Conservation (phyloP, 1,140 invertebrate species). For the Phymastichus coffea region DNA sequence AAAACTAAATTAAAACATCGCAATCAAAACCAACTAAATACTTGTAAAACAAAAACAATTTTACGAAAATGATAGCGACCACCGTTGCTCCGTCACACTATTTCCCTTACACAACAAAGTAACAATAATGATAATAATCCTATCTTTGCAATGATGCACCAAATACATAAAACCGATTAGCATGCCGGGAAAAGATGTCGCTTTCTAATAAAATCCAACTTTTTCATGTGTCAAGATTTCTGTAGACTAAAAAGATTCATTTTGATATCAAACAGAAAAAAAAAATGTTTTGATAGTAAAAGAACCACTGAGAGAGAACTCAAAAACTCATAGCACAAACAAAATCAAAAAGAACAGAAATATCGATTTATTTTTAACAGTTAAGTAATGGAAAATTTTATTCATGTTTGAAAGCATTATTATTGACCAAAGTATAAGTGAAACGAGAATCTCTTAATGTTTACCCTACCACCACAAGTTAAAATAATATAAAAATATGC, state of each 20-base stretch:
- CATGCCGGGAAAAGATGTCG: conserved; percentile 66
- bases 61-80: background rate
- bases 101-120: conserved; percentile 27
- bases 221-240: conserved; percentile 9
- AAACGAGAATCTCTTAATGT: conserved; percentile 30
- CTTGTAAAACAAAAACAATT: background rate
- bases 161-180: conserved; percentile 45
- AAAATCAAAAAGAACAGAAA: no score
- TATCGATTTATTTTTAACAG: no score
- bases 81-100: background rate
- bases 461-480: conserved; percentile 51
- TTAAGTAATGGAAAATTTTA: no score
- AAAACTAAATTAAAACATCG: background rate
- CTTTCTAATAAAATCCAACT: conserved; percentile 5
- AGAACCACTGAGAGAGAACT: conserved; percentile 25
- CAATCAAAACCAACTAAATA: conserved; percentile 7
- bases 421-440: no score
- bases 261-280: conserved; percentile 12
- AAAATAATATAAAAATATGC: conserved; percentile 7
- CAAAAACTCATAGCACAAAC: conserved; percentile 5
- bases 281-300: conserved; percentile 13
- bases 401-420: background rate
- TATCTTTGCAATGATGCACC: conserved; percentile 15
- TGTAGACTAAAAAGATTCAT: conserved; percentile 16
- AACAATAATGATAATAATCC: conserved; percentile 45